phyloP scores from a whole-genome alignment of 2,113 vertebrate genomes.

The Oxygymnocypris stewartii region DNA sequence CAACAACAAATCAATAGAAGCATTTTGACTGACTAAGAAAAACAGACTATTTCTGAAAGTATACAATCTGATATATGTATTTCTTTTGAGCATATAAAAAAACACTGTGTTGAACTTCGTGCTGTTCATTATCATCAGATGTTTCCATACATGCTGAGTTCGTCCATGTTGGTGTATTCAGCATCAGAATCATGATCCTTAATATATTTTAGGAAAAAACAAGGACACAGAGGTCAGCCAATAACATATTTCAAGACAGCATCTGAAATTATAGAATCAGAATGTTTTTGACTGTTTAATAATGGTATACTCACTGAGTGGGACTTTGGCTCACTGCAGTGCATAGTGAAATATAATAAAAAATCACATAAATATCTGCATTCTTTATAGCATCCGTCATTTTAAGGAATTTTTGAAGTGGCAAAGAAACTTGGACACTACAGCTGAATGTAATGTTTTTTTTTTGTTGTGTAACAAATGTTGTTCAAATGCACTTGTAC shows the following conservation, averaged over 20 bases:
- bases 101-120: not conserved
- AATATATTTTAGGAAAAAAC: not conserved
- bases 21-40: not conserved
- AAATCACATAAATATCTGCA: not conserved
- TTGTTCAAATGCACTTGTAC: not conserved
- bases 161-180: conserved; percentile 58
- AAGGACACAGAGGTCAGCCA: not conserved
- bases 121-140: conserved; percentile 45
- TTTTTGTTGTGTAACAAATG: not conserved
- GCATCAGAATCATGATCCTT: conserved; percentile 30
- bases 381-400: not conserved
- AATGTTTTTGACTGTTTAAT: not conserved
- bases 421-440: not conserved
- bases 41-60: not conserved
- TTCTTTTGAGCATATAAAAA: not conserved
- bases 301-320: conserved; percentile 16
- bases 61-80: not conserved
- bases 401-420: not conserved
- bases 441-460: not conserved
- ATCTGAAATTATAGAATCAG: not conserved
- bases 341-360: conserved; percentile 12
- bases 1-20: too few species aligned
- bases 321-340: conserved; percentile 53
- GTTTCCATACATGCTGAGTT: conserved; percentile 63
- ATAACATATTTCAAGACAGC: conserved; percentile 45